Evolutionary conservation across 2,797 vertebrate species (phyloP).

Genomic region (Chaetophractus vellerosus): DNA sequence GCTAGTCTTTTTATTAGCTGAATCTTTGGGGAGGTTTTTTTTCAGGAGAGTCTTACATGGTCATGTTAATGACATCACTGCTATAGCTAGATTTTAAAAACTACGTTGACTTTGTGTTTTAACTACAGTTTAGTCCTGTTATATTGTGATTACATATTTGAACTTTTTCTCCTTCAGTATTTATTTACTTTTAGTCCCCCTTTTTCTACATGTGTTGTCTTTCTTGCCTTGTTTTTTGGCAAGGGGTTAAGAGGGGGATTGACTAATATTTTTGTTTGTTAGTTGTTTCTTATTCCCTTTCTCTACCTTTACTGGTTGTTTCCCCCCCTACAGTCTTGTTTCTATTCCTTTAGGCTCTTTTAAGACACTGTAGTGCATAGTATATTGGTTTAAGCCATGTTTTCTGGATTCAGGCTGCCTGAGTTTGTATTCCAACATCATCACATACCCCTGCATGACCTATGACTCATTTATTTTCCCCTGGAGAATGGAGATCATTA

Average conservation of each 20-base stretch:
- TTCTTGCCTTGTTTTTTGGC: background rate
- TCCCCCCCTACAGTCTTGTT: background rate
- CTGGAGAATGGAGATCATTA: too few species aligned
- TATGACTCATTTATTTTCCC: too few species aligned
- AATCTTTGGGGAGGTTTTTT: too few species aligned
- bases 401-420: background rate
- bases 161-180: background rate
- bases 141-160: background rate
- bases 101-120: background rate
- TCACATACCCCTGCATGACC: too few species aligned
- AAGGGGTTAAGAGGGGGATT: background rate
- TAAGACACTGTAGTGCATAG: background rate
- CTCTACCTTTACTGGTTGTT: background rate
- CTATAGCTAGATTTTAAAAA: background rate
- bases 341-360: background rate
- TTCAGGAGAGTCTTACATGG: too few species aligned
- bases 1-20: too few species aligned
- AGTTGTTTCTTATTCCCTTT: background rate
- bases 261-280: background rate
- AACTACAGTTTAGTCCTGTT: constrained; percentile 18
- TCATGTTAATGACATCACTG: too few species aligned
- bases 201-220: background rate
- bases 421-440: background rate
- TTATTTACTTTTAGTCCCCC: background rate
- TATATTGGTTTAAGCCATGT: background rate